Percentiles rank a stretch among this genome's conserved stretches.
Evolutionary conservation across 1,140 invertebrate species (phyloP).

Genomic region (Sweltsa coloradensis): DNA sequence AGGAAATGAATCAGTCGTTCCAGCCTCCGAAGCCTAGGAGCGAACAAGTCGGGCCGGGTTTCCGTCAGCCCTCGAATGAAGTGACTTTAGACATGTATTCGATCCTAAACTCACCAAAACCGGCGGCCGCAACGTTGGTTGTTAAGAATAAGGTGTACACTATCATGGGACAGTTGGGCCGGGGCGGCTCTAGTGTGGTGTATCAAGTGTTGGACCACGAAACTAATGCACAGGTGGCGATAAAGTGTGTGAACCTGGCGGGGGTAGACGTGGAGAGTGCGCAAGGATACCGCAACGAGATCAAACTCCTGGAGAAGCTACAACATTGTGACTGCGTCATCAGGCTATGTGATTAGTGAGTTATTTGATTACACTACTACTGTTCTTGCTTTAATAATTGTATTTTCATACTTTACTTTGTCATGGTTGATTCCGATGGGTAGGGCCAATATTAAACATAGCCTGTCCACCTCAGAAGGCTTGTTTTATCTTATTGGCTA

Average conservation of each 20-base stretch:
- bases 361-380: conserved; percentile 20
- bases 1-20: too few relatives aligned
- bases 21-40: too few relatives aligned
- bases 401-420: neutral
- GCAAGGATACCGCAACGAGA: conserved; percentile 82
- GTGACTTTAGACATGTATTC: too few relatives aligned
- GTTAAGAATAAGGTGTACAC: conserved; percentile 28
- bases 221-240: conserved; percentile 29
- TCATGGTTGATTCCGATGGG: neutral
- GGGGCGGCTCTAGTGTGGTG: conserved; percentile 48
- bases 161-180: conserved; percentile 33
- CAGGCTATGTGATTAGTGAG: conserved; percentile 80
- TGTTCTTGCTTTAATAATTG: conserved; percentile 11
- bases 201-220: conserved; percentile 33
- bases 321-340: conserved; percentile 76
- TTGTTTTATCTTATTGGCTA: conserved; percentile 15
- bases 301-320: conserved; percentile 67
- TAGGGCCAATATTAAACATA: conserved; percentile 5
- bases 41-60: too few relatives aligned
- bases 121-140: conserved; percentile 16
- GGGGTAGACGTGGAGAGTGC: conserved; percentile 54
- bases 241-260: conserved; percentile 55
- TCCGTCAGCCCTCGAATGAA: too few relatives aligned
- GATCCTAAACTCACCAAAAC: too few relatives aligned
- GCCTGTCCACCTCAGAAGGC: neutral